Percentiles rank a stretch among this genome's conserved stretches.
Evolutionary conservation across 2,797 vertebrate genomes (phyloP).

Genomic region (Anguilla obscura): DNA sequence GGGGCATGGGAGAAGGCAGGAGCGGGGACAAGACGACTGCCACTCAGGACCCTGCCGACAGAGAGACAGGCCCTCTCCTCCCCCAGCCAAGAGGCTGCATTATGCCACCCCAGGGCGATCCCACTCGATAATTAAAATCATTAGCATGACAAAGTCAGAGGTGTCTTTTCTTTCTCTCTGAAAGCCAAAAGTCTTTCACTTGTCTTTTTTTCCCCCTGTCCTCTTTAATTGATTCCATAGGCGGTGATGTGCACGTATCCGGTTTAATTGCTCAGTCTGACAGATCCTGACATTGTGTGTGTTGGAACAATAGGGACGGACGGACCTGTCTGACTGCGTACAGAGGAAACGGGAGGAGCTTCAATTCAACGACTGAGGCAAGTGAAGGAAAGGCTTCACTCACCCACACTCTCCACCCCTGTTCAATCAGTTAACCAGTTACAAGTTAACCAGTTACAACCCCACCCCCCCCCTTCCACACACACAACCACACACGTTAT

Average conservation of each 20-base stretch:
- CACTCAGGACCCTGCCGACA: neutral
- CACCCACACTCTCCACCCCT: neutral
- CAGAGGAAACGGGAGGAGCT: neutral
- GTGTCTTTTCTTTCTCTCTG: neutral
- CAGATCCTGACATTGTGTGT: neutral
- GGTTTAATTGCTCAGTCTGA: conserved; percentile 21
- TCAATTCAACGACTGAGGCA: neutral
- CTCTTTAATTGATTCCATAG: conserved; percentile 5
- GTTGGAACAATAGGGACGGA: neutral
- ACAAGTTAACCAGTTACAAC: neutral
- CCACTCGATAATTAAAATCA: conserved; percentile 25
- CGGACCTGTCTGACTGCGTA: neutral
- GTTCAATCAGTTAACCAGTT: neutral
- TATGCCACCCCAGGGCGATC: neutral
- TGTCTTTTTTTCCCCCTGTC: neutral
- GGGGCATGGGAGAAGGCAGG: no score
- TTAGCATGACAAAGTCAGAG: conserved; percentile 15
- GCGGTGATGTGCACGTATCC: conserved; percentile 4
- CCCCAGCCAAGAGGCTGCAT: neutral
- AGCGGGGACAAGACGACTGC: neutral
- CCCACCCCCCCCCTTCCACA: neutral
- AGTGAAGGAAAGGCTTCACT: neutral
- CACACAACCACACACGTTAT: neutral
- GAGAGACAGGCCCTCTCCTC: conserved; percentile 1
- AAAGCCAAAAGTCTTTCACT: conserved; percentile 6